A percentile compares a stretch with the other conserved stretches of the same genome.
Evolutionary conservation across 2,113 vertebrate species (phyloP).

Genomic region (Pachycephala philippinensis): DNA sequence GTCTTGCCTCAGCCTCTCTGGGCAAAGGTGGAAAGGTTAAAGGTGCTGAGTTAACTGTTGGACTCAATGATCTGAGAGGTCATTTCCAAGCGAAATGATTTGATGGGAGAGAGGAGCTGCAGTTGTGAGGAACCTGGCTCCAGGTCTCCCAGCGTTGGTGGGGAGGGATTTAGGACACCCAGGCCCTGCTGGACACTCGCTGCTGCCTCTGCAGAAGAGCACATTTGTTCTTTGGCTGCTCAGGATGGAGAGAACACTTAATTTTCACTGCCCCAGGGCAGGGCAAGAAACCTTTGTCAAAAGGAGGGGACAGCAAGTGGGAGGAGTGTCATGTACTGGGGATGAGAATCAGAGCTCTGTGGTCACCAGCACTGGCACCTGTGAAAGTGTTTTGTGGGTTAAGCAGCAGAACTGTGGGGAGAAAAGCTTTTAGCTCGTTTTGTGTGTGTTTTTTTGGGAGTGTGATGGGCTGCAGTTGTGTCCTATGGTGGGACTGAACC

Average conservation of each 20-base stretch:
- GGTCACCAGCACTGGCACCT: background rate
- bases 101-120: background rate
- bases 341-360: background rate
- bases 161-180: background rate
- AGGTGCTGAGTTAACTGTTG: background rate
- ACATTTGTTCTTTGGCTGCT: background rate
- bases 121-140: background rate
- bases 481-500: background rate
- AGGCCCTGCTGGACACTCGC: background rate
- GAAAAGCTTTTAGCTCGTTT: background rate
- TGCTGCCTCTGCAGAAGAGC: background rate
- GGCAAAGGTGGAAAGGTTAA: background rate
- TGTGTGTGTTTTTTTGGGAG: no score
- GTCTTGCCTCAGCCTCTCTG: background rate
- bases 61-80: accelerated
- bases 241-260: background rate
- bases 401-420: background rate
- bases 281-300: background rate
- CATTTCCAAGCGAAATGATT: background rate
- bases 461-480: background rate
- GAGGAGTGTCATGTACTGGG: background rate
- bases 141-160: accelerated
- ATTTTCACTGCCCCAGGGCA: background rate
- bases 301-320: background rate
- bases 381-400: background rate